phyloP scores from a whole-genome alignment of 1,140 invertebrate species.

The Drosophila bifasciata region DNA sequence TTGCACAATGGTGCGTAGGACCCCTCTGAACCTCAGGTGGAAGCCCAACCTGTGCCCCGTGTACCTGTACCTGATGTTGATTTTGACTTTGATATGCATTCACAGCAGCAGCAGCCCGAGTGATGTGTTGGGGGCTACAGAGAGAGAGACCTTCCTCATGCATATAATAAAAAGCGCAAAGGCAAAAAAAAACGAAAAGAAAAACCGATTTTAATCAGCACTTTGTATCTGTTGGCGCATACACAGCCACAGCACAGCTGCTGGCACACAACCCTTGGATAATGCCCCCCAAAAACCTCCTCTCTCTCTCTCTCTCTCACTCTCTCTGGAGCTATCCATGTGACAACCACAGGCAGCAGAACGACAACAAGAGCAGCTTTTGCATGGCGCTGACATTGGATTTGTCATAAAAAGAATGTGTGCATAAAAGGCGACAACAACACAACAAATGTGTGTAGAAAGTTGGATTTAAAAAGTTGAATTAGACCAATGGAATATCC shows the following conservation, averaged over 20 bases:
- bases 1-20: constrained; percentile 37
- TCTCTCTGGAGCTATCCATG: constrained; percentile 21
- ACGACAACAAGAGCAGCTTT: constrained; percentile 58
- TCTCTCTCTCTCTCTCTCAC: constrained; percentile 1
- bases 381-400: constrained; percentile 76
- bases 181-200: constrained; percentile 36
- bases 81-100: constrained; percentile 81
- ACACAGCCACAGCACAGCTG: constrained; percentile 59
- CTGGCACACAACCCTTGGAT: constrained; percentile 31
- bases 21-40: constrained; percentile 29
- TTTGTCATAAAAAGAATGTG: constrained; percentile 71
- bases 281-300: constrained; percentile 27
- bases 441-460: constrained; percentile 15
- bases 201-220: constrained; percentile 74
- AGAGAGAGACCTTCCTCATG: constrained; percentile 25
- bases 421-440: constrained; percentile 25
- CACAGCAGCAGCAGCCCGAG: constrained; percentile 58
- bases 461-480: constrained; percentile 9
- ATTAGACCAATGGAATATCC: constrained; percentile 16
- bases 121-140: constrained; percentile 62
- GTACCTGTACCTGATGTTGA: constrained; percentile 57
- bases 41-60: constrained; percentile 1
- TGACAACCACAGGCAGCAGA: constrained; percentile 46
- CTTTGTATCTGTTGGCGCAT: constrained; percentile 75
- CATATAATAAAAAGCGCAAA: constrained; percentile 68